Base-by-base conservation (phyloP, 2,797 vertebrate genomes). In the Tachyglossus aculeatus region DNA sequence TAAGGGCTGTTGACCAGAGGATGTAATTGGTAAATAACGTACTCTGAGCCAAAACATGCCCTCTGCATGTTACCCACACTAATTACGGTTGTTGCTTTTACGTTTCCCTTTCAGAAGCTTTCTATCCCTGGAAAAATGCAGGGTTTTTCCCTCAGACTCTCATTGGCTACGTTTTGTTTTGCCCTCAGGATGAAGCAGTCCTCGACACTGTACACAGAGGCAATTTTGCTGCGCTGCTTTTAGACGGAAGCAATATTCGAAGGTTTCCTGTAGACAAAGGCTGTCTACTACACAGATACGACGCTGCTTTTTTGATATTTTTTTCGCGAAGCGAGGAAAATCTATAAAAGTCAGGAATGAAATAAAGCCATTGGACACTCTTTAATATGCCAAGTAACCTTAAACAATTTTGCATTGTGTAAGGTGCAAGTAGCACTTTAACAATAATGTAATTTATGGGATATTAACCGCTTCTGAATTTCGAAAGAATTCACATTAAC, bases 121-220 rank as follows among this genome's bases (percentile, higher is more conserved):
- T n/a, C n/a, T n/a, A n/a, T n/a, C n/a, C n/a, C 2, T 25, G 38
- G 59, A 36, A 69, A 74, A 71, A 52, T 32, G 32, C 38, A 18
- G 2, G n/a, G 16, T 52, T 45, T 63, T 50, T 51, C 67, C 41
- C 21, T 25, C 32, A 37, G n/a, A n/a, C n/a, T n/a, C n/a, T n/a
- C n/a, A n/a, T n/a, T n/a, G n/a, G n/a, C n/a, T n/a, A n/a, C n/a
- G n/a, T n/a, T n/a, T n/a, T 57, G 54, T 58, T 56, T 31, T 47
- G 44, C 57, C 44, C 33, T 55, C 39, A 53, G 73, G 66, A 31
- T 11, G 74, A 69, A 69, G 53, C 18, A 41, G n/a, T n/a, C n/a
- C n/a, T n/a, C n/a, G 11, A n/a, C 27, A 51, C 11, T n/a, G 29
- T 31, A 11, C 27, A 50, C 5, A 19, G 21, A 19, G 11, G 21